These are phyloP conservation scores for Machimus rusticus DNA, from an alignment of 2,888 invertebrate species.

Conservation along the genomic window DNA sequence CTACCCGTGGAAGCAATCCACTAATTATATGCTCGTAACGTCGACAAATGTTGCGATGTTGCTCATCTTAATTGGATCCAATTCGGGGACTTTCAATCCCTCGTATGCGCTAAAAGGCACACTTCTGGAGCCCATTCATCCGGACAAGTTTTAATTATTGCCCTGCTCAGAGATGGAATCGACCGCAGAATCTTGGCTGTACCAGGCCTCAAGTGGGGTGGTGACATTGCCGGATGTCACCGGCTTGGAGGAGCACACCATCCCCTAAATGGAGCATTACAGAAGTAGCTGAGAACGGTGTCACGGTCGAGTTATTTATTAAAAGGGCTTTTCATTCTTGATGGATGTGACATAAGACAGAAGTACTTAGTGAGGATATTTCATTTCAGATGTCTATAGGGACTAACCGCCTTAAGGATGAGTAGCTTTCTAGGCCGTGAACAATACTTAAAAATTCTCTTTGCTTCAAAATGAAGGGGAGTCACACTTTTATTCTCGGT, in stretches of 20 bases:
- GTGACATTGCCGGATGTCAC: conserved; percentile 32
- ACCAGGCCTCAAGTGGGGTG: background rate
- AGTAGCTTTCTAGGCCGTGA: conserved; percentile 33
- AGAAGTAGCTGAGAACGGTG: conserved; percentile 41
- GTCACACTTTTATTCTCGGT: conserved; percentile 10
- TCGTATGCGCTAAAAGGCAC: background rate
- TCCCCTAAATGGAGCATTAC: conserved; percentile 10
- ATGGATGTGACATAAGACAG: conserved; percentile 39
- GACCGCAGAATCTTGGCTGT: conserved; percentile 15
- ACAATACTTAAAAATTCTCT: conserved; percentile 35
- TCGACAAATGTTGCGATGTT: background rate
- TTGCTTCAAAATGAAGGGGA: conserved; percentile 19
- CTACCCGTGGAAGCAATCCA: background rate
- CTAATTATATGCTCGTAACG: background rate
- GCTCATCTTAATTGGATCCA: background rate
- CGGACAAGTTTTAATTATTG: conserved; percentile 31
- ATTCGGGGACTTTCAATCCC: background rate
- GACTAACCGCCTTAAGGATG: conserved; percentile 37
- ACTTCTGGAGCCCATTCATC: background rate
- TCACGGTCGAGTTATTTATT: conserved; percentile 42
- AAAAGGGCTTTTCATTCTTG: conserved; percentile 42
- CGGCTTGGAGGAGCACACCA: background rate
- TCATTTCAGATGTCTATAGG: conserved; percentile 40
- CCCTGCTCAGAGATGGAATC: conserved; percentile 7
- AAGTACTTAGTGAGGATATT: conserved; percentile 39